These are phyloP conservation scores for Talpa occidentalis DNA, from an alignment of 2,113 vertebrate species.

Conservation along the genomic window DNA sequence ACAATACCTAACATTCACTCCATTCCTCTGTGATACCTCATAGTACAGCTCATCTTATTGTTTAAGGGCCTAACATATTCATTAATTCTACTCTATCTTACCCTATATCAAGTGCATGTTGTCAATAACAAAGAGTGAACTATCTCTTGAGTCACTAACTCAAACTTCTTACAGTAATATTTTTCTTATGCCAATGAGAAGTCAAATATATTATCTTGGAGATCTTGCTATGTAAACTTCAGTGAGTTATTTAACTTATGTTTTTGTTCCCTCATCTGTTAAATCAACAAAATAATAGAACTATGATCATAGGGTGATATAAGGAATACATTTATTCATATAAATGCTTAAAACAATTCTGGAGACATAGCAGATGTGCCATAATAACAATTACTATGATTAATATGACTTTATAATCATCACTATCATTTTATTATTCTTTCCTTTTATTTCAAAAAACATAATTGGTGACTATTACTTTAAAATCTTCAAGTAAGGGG, in stretches of 20 bases:
- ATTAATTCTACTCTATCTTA: not conserved
- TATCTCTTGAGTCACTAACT: not conserved
- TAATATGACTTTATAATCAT: not conserved
- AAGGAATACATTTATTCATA: not conserved
- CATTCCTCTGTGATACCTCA: not conserved
- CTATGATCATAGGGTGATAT: not conserved
- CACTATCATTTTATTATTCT: not conserved
- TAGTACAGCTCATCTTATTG: not conserved
- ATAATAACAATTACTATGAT: not conserved
- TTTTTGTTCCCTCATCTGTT: not conserved
- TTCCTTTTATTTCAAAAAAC: not conserved
- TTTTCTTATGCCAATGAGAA: not conserved
- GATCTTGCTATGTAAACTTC: not conserved
- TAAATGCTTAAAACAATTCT: not conserved
- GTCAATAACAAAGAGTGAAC: not conserved
- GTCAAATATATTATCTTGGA: not conserved
- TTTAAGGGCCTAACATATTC: not conserved
- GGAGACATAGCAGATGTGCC: not conserved
- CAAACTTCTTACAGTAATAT: not conserved
- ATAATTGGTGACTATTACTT: too few species aligned
- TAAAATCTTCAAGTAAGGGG: too few species aligned
- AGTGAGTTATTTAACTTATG: not conserved
- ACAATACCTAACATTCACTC: not conserved
- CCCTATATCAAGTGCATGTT: not conserved
- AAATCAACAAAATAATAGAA: not conserved